Percentiles rank a stretch among this genome's conserved stretches.
These are phyloP conservation scores for Rhinolophus ferrumequinum DNA, from an alignment of 2,113 vertebrate species.

Conservation along the genomic window DNA sequence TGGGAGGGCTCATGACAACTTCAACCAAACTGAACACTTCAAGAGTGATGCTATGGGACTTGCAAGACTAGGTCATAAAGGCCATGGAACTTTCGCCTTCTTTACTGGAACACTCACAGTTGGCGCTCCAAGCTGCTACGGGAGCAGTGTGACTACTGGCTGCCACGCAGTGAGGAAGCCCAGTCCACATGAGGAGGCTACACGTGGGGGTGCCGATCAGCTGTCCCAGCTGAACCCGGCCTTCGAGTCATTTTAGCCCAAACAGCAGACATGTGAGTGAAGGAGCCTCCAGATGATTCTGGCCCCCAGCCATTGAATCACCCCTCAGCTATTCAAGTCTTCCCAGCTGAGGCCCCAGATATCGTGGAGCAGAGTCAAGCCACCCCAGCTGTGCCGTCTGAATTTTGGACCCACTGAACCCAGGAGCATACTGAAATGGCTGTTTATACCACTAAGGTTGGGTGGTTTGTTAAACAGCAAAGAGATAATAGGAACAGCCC, in stretches of 20 bases:
- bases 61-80: neutral
- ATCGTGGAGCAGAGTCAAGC: neutral
- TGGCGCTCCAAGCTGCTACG: neutral
- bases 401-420: neutral
- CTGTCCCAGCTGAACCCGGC: neutral
- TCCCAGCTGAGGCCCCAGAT: neutral
- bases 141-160: neutral
- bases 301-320: neutral
- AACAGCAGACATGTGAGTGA: neutral
- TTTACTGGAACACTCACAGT: neutral
- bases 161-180: slow-evolving; percentile 13
- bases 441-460: neutral
- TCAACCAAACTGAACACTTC: neutral
- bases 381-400: neutral
- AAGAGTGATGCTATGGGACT: neutral
- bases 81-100: neutral
- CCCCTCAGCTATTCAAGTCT: neutral
- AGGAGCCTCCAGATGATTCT: neutral
- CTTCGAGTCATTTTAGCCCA: neutral
- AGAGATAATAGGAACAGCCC: slow-evolving; percentile 34
- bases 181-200: neutral
- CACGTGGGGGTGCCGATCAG: neutral
- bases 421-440: neutral
- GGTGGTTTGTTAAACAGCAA: slow-evolving; percentile 44
- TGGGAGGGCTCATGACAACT: neutral